Percentiles rank a stretch among this genome's conserved stretches.
phyloP scores from a whole-genome alignment of 1,140 invertebrate species.

The Listronotus bonariensis region DNA sequence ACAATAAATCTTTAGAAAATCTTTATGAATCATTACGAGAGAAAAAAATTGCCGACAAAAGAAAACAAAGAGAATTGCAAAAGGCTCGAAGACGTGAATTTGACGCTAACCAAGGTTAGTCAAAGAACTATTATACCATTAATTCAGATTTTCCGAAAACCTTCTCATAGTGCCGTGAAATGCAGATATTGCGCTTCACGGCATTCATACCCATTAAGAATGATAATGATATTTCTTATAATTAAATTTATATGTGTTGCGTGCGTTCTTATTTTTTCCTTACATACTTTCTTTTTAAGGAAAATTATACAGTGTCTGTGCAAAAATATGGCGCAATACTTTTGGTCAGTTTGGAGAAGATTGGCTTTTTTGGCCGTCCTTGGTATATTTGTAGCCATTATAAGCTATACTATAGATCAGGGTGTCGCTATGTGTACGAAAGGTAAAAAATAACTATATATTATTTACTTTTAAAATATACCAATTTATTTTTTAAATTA shows the following conservation, averaged over 20 bases:
- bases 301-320: slow-evolving; percentile 58
- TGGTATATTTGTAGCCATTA: slow-evolving; percentile 91
- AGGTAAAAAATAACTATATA: slow-evolving; percentile 40
- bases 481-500: too few relatives aligned
- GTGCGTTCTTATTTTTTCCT: slow-evolving; percentile 23
- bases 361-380: slow-evolving; percentile 95
- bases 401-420: slow-evolving; percentile 94
- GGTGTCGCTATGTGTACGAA: slow-evolving; percentile 91
- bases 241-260: too few relatives aligned
- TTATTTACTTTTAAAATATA: too few relatives aligned
- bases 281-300: slow-evolving; percentile 53
- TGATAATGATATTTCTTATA: too few relatives aligned
- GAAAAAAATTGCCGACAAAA: slow-evolving; percentile 69
- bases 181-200: too few relatives aligned
- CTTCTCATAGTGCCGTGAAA: too few relatives aligned
- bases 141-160: too few relatives aligned
- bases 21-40: slow-evolving; percentile 39
- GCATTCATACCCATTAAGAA: too few relatives aligned
- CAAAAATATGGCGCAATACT: slow-evolving; percentile 78
- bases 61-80: slow-evolving; percentile 71
- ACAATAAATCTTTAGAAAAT: slow-evolving; percentile 41
- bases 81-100: slow-evolving; percentile 64
- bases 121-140: too few relatives aligned
- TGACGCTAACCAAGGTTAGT: slow-evolving; percentile 56
- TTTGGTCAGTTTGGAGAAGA: slow-evolving; percentile 92